phyloP scores from a whole-genome alignment of 2,888 invertebrate genomes.

The Brachypterus glaber region DNA sequence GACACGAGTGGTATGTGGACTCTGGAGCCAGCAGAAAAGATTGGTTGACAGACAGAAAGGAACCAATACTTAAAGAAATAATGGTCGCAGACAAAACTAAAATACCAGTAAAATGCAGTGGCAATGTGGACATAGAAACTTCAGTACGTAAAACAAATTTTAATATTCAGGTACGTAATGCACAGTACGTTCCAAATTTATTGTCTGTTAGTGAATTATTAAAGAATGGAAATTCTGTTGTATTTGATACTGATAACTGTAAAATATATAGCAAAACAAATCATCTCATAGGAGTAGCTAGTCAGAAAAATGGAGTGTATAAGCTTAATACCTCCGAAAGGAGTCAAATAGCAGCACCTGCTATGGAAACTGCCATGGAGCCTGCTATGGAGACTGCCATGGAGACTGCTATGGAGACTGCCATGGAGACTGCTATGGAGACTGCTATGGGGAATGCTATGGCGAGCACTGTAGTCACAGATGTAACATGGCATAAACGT shows the following conservation, averaged over 20 bases:
- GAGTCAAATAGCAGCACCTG: too few species aligned
- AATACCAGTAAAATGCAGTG: conserved; percentile 18
- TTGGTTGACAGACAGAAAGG: conserved; percentile 17
- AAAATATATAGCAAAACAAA: conserved; percentile 15
- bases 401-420: too few species aligned
- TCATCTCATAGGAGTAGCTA: conserved; percentile 16
- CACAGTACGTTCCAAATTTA: conserved; percentile 21
- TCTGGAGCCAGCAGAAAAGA: conserved; percentile 21
- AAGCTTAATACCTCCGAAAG: conserved; percentile 16
- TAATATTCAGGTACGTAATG: conserved; percentile 16
- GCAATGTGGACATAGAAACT: conserved; percentile 20
- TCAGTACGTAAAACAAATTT: conserved; percentile 9
- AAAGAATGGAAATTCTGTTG: conserved; percentile 21
- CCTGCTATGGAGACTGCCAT: too few species aligned
- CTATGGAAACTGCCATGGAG: too few species aligned
- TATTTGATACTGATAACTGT: conserved; percentile 17
- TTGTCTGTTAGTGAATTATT: conserved; percentile 23
- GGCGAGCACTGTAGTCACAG: conserved; percentile 5
- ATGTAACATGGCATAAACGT: conserved; percentile 17
- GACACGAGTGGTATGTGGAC: conserved; percentile 26
- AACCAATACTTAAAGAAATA: conserved; percentile 13
- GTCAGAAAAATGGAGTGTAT: conserved; percentile 18
- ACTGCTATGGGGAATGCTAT: too few species aligned
- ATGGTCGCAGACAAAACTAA: conserved; percentile 18
- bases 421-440: too few species aligned